A percentile compares a stretch with the other conserved stretches of the same genome.
phyloP scores from a whole-genome alignment of 1,140 invertebrate species.

The Hermetia illucens region DNA sequence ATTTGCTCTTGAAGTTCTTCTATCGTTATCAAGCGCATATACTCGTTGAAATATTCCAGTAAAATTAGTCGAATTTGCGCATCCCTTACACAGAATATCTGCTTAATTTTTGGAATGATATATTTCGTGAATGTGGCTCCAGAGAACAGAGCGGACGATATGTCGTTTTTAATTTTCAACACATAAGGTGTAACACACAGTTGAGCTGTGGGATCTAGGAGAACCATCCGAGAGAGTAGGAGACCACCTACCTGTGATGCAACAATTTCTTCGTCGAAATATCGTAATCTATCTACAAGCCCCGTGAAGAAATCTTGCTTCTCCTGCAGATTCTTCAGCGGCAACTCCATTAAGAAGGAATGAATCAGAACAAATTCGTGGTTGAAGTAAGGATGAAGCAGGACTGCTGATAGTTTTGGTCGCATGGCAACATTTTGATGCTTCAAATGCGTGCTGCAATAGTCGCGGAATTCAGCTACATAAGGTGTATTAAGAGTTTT shows the following conservation, averaged over 20 bases:
- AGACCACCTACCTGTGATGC: constrained; percentile 59
- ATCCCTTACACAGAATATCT: constrained; percentile 64
- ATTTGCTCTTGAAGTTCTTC: constrained; percentile 53
- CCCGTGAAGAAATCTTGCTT: constrained; percentile 60
- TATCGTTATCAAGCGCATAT: constrained; percentile 49
- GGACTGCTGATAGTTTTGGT: constrained; percentile 43
- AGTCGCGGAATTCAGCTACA: constrained; percentile 47
- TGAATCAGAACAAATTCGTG: constrained; percentile 71
- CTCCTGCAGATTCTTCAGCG: constrained; percentile 58
- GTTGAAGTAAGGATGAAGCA: constrained; percentile 60
- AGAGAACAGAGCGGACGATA: constrained; percentile 38
- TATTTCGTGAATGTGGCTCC: constrained; percentile 48
- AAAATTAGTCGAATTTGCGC: constrained; percentile 55
- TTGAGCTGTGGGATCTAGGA: constrained; percentile 64
- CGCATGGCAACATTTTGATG: constrained; percentile 40
- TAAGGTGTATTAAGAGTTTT: constrained; percentile 29
- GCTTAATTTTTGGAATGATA: constrained; percentile 54
- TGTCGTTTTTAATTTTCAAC: constrained; percentile 48
- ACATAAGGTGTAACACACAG: constrained; percentile 57
- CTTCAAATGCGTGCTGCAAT: constrained; percentile 48
- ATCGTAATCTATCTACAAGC: constrained; percentile 46
- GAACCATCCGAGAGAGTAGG: constrained; percentile 64
- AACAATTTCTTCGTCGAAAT: constrained; percentile 60
- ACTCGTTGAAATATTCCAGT: constrained; percentile 54
- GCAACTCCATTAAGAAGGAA: constrained; percentile 64